Conservation (phyloP, 2,888 invertebrate species). For the Punctoribates punctum region DNA sequence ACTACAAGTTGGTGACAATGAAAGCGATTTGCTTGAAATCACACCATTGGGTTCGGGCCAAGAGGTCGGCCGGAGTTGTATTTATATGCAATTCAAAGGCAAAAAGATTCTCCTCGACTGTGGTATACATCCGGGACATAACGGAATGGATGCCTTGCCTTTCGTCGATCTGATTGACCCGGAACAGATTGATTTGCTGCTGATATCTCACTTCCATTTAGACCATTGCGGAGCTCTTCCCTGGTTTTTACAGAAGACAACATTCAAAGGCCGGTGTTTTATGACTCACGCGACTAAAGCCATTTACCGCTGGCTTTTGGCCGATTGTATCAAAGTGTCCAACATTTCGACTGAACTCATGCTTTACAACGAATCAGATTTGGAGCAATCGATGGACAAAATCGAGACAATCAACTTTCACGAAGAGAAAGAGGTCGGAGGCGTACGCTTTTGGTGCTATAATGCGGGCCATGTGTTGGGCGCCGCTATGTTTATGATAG, state of each 20-base stretch:
- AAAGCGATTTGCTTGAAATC: slow-evolving; percentile 47
- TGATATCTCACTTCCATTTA: slow-evolving; percentile 83
- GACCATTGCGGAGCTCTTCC: slow-evolving; percentile 98
- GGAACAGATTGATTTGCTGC: slow-evolving; percentile 84
- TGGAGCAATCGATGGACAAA: slow-evolving; percentile 96
- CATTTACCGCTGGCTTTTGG: slow-evolving; percentile 95
- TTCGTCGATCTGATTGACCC: slow-evolving; percentile 97
- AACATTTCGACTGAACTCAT: slow-evolving; percentile 87
- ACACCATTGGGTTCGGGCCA: slow-evolving; percentile 80
- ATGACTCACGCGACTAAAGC: slow-evolving; percentile 99
- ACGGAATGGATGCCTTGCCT: slow-evolving; percentile 93
- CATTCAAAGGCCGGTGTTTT: slow-evolving; percentile 93
- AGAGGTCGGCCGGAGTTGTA: slow-evolving; percentile 98
- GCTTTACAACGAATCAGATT: slow-evolving; percentile 93
- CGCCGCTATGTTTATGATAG: slow-evolving; percentile 99
- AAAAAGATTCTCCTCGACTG: slow-evolving; percentile 99
- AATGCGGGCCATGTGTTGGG: slow-evolving; percentile 98
- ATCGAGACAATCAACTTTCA: slow-evolving; percentile 98
- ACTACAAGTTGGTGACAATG: slow-evolving; percentile 18
- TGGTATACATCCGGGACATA: slow-evolving; percentile 91
- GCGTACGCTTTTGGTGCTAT: slow-evolving; percentile 92
- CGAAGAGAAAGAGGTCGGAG: slow-evolving; percentile 94
- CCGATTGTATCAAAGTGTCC: slow-evolving; percentile 81
- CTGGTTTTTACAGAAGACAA: slow-evolving; percentile 95
- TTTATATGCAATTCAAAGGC: slow-evolving; percentile 96